These are phyloP conservation scores for Formica aserva DNA, from an alignment of 2,888 invertebrate genomes.

Conservation along the genomic window DNA sequence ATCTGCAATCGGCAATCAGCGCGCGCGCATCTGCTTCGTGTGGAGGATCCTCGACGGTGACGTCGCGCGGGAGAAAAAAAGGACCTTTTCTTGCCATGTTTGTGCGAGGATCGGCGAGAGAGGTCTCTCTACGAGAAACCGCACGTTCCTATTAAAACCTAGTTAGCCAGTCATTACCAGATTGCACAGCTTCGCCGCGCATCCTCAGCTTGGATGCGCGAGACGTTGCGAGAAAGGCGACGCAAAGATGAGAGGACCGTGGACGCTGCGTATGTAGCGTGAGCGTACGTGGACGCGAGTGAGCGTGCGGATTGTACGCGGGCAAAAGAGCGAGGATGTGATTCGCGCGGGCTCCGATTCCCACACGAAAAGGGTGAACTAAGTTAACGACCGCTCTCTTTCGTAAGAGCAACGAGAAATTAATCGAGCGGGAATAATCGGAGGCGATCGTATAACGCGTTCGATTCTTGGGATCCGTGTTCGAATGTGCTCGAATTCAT, in stretches of 20 bases:
- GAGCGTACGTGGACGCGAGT: conserved; percentile 26
- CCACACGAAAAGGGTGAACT: conserved; percentile 55
- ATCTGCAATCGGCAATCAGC: conserved; percentile 28
- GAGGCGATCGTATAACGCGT: conserved; percentile 1
- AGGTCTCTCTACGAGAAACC: conserved; percentile 72
- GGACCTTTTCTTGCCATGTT: conserved; percentile 56
- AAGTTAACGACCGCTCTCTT: conserved; percentile 59
- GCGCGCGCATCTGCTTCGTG: conserved; percentile 28
- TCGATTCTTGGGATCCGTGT: background rate
- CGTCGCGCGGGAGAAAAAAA: conserved; percentile 56
- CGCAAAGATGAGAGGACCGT: conserved; percentile 61
- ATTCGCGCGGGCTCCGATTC: conserved; percentile 52
- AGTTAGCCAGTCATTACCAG: conserved; percentile 78
- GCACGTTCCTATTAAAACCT: conserved; percentile 78
- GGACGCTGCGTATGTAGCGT: conserved; percentile 38
- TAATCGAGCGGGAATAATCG: conserved; percentile 53
- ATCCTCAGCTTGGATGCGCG: conserved; percentile 43
- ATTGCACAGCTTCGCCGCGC: conserved; percentile 60
- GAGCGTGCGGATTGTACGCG: conserved; percentile 43
- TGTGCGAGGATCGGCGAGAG: conserved; percentile 48
- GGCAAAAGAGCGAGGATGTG: conserved; percentile 39
- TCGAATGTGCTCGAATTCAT: background rate
- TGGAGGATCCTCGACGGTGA: conserved; percentile 45
- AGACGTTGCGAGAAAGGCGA: conserved; percentile 66
- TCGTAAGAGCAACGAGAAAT: conserved; percentile 59